Evolutionary conservation across 2,888 invertebrate species (phyloP), one percentile per base, ranked within the genome.

Genomic region (Crossocerus cetratus): DNA sequence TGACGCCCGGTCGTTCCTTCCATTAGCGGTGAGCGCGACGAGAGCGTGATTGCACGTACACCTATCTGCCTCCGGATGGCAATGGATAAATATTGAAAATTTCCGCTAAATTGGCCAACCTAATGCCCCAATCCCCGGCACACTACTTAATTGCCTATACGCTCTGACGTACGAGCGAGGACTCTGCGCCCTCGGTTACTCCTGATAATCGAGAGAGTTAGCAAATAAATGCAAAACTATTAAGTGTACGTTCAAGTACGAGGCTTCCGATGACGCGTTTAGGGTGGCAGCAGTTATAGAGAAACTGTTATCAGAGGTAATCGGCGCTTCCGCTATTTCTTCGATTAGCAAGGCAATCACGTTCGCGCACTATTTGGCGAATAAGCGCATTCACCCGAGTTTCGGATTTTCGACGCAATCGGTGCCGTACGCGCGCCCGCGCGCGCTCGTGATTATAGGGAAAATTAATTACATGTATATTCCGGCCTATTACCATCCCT

Each of bases 131-230:
- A 59, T 49, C 21, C 11, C 5, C 65, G 49, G 45, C 49, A 44
- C 62, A 80, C 70, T 78, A 78, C 73, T 80, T 79, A 65, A 55
- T n/a, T n/a, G n/a, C n/a, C 43, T 56, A 43, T 11, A 57, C 44
- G 20, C 53, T 42, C 53, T 44, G 59, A 53, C 22, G 21, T 22
- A n/a, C 16, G 49, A 49, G 14, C 32, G 5, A 11, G 3, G 5
- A 3, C 5, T 32, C 11, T 1, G 5, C 11, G 8, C 32, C 11
- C 1, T 11, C 32, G 2, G 1, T 11, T 32, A 32, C 32, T 32
- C 8, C 11, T 5, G 11, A 8, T 32, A 32, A 32, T 32, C 8
- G 32, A 32, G 8, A 32, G 8, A 32, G 11, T 32, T 32, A 32
- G 8, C 8, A 32, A 32, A 32, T 3, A 32, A 32, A 32, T 3